Percentiles rank a stretch among this genome's conserved stretches.
phyloP scores from a whole-genome alignment of 2,888 invertebrate genomes.

The Macrophya alboannulata region DNA sequence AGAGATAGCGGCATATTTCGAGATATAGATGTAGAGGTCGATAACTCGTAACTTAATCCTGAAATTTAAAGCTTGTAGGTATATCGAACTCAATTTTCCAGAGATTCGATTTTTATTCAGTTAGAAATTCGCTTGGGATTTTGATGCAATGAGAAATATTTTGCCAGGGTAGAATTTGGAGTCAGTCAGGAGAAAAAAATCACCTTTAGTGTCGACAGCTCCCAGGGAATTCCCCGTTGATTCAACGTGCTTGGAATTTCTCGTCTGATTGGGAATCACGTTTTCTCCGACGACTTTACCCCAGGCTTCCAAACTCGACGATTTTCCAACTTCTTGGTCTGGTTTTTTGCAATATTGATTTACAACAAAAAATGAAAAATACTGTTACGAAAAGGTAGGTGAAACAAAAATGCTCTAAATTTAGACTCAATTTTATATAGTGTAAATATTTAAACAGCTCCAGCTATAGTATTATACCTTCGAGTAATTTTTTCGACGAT shows the following conservation, averaged over 20 bases:
- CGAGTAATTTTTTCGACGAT: neutral
- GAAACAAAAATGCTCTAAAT: neutral
- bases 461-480: slow-evolving; percentile 18
- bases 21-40: slow-evolving; percentile 19
- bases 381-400: neutral
- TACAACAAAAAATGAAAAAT: neutral
- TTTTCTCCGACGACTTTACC: slow-evolving; percentile 58
- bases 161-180: neutral
- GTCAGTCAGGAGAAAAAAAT: neutral
- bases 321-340: slow-evolving; percentile 47
- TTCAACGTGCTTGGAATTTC: neutral
- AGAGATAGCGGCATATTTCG: slow-evolving; percentile 9
- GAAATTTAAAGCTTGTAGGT: neutral
- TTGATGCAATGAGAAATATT: neutral
- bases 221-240: neutral
- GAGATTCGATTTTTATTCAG: neutral
- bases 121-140: neutral
- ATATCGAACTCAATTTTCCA: neutral
- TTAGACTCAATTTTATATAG: no score
- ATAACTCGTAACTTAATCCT: slow-evolving; percentile 6
- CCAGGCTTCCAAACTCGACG: slow-evolving; percentile 67
- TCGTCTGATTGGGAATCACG: neutral
- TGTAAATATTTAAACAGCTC: slow-evolving; percentile 3
- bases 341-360: neutral
- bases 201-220: slow-evolving; percentile 3